Base-by-base conservation (phyloP, 2,888 invertebrate genomes). In the Anthophora plumipes region DNA sequence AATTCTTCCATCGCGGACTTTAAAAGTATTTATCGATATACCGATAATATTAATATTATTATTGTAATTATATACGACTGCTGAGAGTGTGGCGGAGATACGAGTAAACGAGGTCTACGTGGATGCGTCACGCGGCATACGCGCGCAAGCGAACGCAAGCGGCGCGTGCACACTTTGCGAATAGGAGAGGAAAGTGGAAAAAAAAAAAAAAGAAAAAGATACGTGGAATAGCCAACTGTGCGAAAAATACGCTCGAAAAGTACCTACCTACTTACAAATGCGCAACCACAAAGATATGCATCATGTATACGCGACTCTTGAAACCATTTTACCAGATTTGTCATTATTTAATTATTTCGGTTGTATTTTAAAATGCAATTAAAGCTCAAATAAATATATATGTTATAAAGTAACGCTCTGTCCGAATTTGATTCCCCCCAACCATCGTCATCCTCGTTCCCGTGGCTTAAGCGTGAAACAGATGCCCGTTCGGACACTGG, bases 361-460 rank as follows among this genome's bases (percentile, higher is more conserved):
- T 96, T 96, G 96, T 96, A 96, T 95, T 96, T 96, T 96, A 96
- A 95, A 96, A 96, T 96, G 96, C 96, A 96, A 96, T 96, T 96
- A 96, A 96, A 96, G 96, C 96, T 96, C 96, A 96, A 96, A 96
- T 96, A 96, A 96, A 96, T 96, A 96, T 95, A 95, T 96, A 96
- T 96, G 96, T 96, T 96, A 96, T 96, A 96, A 96, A 96, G 95
- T 95, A 94, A 87, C 52, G 77, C 37, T 52, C 43, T 37, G 71
- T 17, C n/a, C 3, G n/a, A 50, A 50, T n/a, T 17, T 50, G 17
- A 7, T 50, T 50, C 48, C 14, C n/a, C 17, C n/a, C 17, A n/a
- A 54, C 25, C 22, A 12, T 59, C 59, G 20, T 59, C 39, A 20
- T 60, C 12, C 59, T 39, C 43, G 3, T n/a, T n/a, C n/a, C n/a